Evolutionary conservation across 2,113 vertebrate genomes (phyloP).

Genomic region (Pteronura brasiliensis): DNA sequence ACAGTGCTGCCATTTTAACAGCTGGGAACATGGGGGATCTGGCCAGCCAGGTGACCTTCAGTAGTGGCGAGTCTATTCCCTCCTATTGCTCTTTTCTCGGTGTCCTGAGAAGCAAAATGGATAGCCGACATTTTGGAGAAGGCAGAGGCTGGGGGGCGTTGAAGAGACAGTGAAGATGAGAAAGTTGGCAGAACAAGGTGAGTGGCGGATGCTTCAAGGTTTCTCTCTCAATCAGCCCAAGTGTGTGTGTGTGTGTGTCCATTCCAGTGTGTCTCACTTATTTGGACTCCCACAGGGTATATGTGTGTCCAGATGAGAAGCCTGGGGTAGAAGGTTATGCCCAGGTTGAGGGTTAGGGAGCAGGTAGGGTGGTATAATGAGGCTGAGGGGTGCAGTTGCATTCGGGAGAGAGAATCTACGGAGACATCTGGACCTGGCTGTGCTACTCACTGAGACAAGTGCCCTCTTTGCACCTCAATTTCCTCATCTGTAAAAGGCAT

Average conservation of each 20-base stretch:
- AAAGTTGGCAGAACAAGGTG: too few relatives aligned
- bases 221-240: neutral
- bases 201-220: too few relatives aligned
- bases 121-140: neutral
- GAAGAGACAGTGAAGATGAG: neutral
- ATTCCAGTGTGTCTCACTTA: too few relatives aligned
- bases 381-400: neutral
- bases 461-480: neutral
- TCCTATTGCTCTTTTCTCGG: neutral
- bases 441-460: neutral
- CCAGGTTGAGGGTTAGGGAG: neutral
- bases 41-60: rapidly evolving
- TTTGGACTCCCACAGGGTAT: neutral
- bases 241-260: neutral
- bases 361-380: neutral
- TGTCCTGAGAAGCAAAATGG: neutral
- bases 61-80: too few relatives aligned
- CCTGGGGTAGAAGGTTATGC: neutral
- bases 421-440: neutral
- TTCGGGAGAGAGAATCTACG: neutral
- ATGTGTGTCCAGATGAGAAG: neutral
- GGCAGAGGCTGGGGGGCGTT: neutral
- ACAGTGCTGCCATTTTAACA: too few relatives aligned
- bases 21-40: rapidly evolving
- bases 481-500: neutral